Conservation (phyloP, 2,888 invertebrate genomes). For the Argyra leucocephala region DNA sequence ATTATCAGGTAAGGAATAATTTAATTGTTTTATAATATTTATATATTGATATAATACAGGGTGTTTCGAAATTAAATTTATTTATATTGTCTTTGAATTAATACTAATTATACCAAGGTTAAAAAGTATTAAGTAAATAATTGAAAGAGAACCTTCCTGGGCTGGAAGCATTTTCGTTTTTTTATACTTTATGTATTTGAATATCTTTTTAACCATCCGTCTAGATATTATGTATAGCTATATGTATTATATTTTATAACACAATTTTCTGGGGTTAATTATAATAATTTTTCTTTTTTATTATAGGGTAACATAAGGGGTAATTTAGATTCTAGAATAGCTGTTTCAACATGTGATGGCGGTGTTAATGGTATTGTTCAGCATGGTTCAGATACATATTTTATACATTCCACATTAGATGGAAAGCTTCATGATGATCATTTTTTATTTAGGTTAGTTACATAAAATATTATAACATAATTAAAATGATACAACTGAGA, state of each 20-base stretch:
- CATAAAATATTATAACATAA: background rate
- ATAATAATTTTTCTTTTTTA: background rate
- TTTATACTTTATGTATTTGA: no score
- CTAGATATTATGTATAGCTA: background rate
- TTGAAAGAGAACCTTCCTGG: no score
- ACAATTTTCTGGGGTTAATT: no score
- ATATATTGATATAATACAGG: background rate
- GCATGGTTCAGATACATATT: constrained; percentile 66
- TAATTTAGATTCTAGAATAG: constrained; percentile 64
- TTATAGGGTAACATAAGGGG: constrained; percentile 57
- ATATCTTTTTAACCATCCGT: no score
- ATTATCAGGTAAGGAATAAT: constrained; percentile 38
- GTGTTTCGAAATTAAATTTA: background rate
- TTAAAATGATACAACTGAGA: background rate
- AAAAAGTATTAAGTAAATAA: no score
- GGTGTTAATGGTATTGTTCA: constrained; percentile 68
- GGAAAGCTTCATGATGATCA: constrained; percentile 39
- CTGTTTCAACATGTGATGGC: constrained; percentile 67
- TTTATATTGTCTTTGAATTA: no score
- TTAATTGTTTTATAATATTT: background rate
- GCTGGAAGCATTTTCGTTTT: no score
- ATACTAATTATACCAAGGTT: no score
- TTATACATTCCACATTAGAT: constrained; percentile 48
- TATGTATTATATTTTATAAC: constrained; percentile 8
- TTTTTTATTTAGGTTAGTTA: constrained; percentile 42